Evolutionary conservation across 2,797 vertebrate species (phyloP).

Genomic region (Coluber constrictor): DNA sequence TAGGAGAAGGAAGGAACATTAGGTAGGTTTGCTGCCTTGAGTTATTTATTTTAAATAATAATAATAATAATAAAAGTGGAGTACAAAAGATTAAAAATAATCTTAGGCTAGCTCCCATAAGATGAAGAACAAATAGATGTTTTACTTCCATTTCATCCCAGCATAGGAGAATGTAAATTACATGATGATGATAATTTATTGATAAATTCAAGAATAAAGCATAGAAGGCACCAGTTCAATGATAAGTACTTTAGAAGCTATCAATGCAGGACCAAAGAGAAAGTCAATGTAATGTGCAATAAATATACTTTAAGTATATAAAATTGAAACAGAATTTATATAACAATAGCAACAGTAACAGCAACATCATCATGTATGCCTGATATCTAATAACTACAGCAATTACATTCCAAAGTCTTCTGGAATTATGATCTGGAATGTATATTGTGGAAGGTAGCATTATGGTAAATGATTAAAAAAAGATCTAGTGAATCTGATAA

Average conservation of each 20-base stretch:
- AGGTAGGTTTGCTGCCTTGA: neutral
- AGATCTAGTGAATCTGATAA: neutral
- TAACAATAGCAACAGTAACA: neutral
- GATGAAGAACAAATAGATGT: neutral
- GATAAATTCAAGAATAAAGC: neutral
- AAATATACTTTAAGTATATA: neutral
- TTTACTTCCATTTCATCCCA: neutral
- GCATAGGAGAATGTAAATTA: neutral
- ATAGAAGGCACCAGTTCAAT: neutral
- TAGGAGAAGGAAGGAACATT: neutral
- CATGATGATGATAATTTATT: neutral
- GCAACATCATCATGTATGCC: neutral
- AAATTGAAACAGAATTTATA: neutral
- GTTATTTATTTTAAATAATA: neutral
- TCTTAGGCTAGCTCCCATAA: neutral
- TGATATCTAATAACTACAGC: neutral
- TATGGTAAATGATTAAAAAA: neutral
- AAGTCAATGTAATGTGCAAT: neutral
- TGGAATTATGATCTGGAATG: neutral
- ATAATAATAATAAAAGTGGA: neutral
- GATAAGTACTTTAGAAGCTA: neutral
- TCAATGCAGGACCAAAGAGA: neutral
- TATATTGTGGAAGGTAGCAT: neutral
- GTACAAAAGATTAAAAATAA: neutral
- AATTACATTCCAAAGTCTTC: neutral